Evolutionary conservation across 2,113 vertebrate genomes (phyloP).

Genomic region (Callipepla californica): DNA sequence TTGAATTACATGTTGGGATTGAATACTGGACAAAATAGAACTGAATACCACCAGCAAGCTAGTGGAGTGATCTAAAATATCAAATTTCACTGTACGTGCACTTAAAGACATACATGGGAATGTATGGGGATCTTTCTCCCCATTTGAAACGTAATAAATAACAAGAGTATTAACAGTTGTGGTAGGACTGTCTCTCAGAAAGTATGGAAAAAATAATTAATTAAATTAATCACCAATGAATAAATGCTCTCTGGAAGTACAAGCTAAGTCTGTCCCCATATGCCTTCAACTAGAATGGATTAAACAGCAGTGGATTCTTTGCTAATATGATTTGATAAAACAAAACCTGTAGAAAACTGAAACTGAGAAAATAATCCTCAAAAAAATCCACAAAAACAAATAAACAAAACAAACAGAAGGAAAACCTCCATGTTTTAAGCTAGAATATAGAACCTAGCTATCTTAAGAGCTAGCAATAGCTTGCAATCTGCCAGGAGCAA

Average conservation of each 20-base stretch:
- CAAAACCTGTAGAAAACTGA: background rate
- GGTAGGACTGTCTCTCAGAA: background rate
- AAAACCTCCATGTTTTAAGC: background rate
- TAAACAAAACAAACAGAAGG: background rate
- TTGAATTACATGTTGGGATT: background rate
- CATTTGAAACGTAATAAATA: background rate
- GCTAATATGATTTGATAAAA: background rate
- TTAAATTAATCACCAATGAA: background rate
- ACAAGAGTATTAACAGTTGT: background rate
- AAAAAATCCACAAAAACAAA: background rate
- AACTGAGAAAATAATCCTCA: background rate
- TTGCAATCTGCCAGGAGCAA: background rate
- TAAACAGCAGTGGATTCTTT: background rate
- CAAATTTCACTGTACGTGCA: fast-evolving
- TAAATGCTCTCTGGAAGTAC: background rate
- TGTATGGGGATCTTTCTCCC: fast-evolving
- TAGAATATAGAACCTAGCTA: background rate
- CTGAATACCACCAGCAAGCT: background rate
- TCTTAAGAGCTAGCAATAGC: background rate
- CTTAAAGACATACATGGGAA: too few relatives aligned
- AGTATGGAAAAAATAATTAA: background rate
- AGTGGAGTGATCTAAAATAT: background rate
- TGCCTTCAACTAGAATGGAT: background rate
- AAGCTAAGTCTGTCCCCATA: background rate
- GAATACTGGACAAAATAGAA: background rate